Evolutionary conservation across 1,140 invertebrate species (phyloP).

Genomic region (Rhagoletis pomonella): DNA sequence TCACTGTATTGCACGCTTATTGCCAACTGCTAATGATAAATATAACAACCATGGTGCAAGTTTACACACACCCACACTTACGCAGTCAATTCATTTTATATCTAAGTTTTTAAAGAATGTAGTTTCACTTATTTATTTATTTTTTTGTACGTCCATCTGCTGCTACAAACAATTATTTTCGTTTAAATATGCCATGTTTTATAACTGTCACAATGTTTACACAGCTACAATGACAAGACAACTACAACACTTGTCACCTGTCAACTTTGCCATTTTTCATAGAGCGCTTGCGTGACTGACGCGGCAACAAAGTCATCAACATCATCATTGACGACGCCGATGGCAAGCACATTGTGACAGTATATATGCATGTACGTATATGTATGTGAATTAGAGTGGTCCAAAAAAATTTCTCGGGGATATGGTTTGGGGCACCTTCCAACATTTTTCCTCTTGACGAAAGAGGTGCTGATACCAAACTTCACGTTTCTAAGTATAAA

Average conservation of each 20-base stretch:
- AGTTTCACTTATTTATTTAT: background rate
- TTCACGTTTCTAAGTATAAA: too few species aligned
- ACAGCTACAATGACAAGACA: constrained; percentile 38
- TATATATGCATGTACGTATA: too few species aligned
- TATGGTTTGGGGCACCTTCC: too few species aligned
- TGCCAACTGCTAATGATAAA: too few species aligned
- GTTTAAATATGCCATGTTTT: constrained; percentile 11
- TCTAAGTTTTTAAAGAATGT: too few species aligned
- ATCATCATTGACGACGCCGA: background rate
- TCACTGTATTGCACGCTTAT: too few species aligned
- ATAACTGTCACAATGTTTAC: constrained; percentile 30
- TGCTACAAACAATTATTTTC: background rate
- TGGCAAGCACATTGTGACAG: background rate
- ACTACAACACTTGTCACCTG: constrained; percentile 42
- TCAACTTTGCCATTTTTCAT: constrained; percentile 50
- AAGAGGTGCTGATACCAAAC: too few species aligned
- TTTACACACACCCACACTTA: too few species aligned
- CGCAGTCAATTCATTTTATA: background rate
- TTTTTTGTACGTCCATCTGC: background rate
- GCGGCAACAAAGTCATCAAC: constrained; percentile 35
- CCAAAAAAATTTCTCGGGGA: too few species aligned
- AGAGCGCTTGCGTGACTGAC: constrained; percentile 29
- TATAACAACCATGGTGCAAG: too few species aligned
- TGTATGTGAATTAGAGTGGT: too few species aligned
- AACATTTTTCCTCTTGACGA: too few species aligned